phyloP scores from a whole-genome alignment of 2,113 vertebrate species.

The Prunella fulvescens region DNA sequence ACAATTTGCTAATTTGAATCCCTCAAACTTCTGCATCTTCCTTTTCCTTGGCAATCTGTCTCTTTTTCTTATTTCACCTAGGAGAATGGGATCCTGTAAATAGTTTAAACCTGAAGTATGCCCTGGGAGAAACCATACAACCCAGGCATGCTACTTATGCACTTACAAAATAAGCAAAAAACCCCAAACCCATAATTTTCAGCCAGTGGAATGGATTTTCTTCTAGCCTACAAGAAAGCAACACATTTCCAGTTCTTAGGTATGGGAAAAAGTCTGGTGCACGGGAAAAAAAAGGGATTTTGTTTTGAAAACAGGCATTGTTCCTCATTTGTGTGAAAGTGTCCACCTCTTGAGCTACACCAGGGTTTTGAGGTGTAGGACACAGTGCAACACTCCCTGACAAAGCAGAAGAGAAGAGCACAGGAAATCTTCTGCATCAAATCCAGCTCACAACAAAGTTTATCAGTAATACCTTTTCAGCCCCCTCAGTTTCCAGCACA shows the following conservation, averaged over 20 bases:
- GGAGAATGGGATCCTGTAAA: neutral
- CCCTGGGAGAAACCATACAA: neutral
- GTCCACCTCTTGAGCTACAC: neutral
- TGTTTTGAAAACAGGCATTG: neutral
- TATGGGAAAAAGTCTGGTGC: neutral
- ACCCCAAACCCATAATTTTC: neutral
- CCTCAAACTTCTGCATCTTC: neutral
- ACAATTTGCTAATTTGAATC: neutral
- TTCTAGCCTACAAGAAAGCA: neutral
- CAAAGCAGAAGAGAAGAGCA: neutral
- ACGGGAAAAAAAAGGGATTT: neutral
- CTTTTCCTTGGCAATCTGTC: neutral
- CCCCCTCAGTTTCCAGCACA: neutral
- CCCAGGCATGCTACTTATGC: neutral
- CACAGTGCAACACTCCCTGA: neutral
- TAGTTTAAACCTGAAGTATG: neutral
- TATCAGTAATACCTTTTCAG: constrained; percentile 14
- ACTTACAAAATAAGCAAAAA: neutral
- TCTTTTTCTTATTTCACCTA: neutral
- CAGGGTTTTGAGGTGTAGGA: neutral
- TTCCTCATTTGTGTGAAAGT: neutral
- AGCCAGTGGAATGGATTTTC: neutral
- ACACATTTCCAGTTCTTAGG: neutral
- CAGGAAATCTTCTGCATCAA: constrained; percentile 7
- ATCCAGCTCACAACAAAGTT: constrained; percentile 20